phyloP scores from a whole-genome alignment of 2,888 invertebrate genomes.

The Nomada ruficornis region DNA sequence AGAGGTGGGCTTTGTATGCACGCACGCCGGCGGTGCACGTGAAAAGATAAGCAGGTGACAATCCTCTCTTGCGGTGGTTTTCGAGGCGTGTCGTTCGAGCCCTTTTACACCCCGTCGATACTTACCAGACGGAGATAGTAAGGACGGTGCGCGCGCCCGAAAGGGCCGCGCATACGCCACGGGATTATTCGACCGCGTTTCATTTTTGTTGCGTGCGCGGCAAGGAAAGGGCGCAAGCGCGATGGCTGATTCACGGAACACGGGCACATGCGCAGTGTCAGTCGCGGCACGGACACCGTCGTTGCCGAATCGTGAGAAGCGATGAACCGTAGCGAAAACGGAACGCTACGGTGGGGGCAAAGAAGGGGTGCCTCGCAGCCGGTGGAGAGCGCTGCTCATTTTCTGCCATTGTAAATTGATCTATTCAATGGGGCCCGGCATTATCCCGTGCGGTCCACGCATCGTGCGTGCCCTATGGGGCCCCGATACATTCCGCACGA shows the following conservation, averaged over 20 bases:
- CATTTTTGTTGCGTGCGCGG: constrained; percentile 44
- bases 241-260: background rate
- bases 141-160: constrained; percentile 65
- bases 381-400: constrained; percentile 80
- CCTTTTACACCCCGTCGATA: constrained; percentile 55
- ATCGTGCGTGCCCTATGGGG: constrained; percentile 76
- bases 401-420: constrained; percentile 84
- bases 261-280: constrained; percentile 70
- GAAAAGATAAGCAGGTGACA: constrained; percentile 82
- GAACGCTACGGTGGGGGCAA: constrained; percentile 20
- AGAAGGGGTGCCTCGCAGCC: constrained; percentile 52
- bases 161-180: constrained; percentile 75
- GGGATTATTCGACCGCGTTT: constrained; percentile 75
- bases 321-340: constrained; percentile 54
- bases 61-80: constrained; percentile 82
- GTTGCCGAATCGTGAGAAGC: constrained; percentile 69
- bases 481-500: constrained; percentile 62
- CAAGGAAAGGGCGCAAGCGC: constrained; percentile 54
- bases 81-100: constrained; percentile 72
- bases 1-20: background rate
- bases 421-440: constrained; percentile 84
- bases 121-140: constrained; percentile 39
- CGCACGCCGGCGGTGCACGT: constrained; percentile 23
- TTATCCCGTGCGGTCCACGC: constrained; percentile 77
- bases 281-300: constrained; percentile 62